These are phyloP conservation scores for Erebia ligea DNA, from an alignment of 2,888 invertebrate species.

Conservation along the genomic window DNA sequence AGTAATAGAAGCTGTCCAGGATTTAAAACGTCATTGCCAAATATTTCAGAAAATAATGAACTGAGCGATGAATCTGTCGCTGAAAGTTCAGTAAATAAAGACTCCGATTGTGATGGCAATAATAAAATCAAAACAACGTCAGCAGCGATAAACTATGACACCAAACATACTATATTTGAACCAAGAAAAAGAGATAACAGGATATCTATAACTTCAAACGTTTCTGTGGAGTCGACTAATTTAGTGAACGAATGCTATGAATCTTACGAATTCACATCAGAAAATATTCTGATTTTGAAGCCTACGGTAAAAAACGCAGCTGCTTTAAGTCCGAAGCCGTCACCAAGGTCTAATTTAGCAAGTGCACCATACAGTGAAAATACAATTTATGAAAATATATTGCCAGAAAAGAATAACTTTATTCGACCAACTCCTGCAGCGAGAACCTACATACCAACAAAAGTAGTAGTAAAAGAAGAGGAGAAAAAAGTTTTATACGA, in stretches of 20 bases:
- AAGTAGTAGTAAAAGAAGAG: slow-evolving; percentile 50
- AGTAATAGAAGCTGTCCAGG: slow-evolving; percentile 79
- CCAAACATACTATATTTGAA: slow-evolving; percentile 67
- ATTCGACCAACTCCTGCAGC: slow-evolving; percentile 66
- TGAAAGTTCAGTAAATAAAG: slow-evolving; percentile 56
- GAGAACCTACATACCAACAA: slow-evolving; percentile 64
- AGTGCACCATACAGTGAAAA: slow-evolving; percentile 47
- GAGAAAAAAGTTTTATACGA: slow-evolving; percentile 64
- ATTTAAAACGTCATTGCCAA: slow-evolving; percentile 75
- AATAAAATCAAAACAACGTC: slow-evolving; percentile 44
- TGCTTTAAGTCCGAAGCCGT: slow-evolving; percentile 57
- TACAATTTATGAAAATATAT: slow-evolving; percentile 70
- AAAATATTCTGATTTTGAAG: slow-evolving; percentile 17
- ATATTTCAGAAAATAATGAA: slow-evolving; percentile 77
- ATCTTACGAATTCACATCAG: slow-evolving; percentile 61
- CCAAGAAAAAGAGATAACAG: slow-evolving; percentile 55
- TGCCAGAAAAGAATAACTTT: slow-evolving; percentile 48
- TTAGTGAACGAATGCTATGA: slow-evolving; percentile 76
- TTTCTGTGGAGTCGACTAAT: slow-evolving; percentile 59
- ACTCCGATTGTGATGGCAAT: slow-evolving; percentile 53
- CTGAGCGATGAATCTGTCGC: slow-evolving; percentile 65
- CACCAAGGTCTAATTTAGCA: slow-evolving; percentile 58
- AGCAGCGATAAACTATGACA: slow-evolving; percentile 60
- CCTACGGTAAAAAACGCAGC: not conserved
- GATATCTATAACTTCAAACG: slow-evolving; percentile 55